Evolutionary conservation across 1,140 invertebrate genomes (phyloP).

Genomic region (Conopomorpha cramerella): DNA sequence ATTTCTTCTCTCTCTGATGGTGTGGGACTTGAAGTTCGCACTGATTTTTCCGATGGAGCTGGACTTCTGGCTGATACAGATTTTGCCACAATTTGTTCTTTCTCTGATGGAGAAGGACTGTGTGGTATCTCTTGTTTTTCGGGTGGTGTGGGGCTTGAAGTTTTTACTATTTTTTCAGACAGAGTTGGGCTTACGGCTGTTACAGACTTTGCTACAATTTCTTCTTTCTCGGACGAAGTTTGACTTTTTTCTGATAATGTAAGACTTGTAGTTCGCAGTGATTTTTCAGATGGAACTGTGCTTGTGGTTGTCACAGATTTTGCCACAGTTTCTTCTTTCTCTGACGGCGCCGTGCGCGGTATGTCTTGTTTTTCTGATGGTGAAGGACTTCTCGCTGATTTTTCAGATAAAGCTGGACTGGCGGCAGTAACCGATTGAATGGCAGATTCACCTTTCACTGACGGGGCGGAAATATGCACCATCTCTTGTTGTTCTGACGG

Average conservation of each 20-base stretch:
- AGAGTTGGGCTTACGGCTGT: not conserved
- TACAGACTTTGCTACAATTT: not conserved
- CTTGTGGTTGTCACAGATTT: not conserved
- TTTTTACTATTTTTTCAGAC: not conserved
- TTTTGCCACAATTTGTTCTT: not conserved
- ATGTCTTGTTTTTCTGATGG: constrained; percentile 1
- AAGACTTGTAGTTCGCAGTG: constrained; percentile 2
- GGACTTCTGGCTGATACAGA: not conserved
- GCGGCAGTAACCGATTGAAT: no score
- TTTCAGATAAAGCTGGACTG: constrained; percentile 1
- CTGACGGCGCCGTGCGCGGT: not conserved
- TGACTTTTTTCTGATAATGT: not conserved
- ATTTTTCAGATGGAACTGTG: constrained; percentile 2
- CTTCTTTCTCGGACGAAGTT: not conserved
- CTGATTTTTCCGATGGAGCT: not conserved
- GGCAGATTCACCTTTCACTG: no score
- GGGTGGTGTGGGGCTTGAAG: not conserved
- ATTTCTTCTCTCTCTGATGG: not conserved
- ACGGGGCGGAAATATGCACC: no score
- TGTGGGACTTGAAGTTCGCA: not conserved
- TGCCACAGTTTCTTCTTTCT: not conserved
- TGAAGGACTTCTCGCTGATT: not conserved
- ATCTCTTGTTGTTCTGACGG: not conserved
- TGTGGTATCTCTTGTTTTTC: not conserved
- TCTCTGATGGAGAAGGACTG: constrained; percentile 3